Percentiles rank a stretch among this genome's conserved stretches.
Evolutionary conservation across 2,113 vertebrate species (phyloP).

Genomic region (Sterna hirundo): DNA sequence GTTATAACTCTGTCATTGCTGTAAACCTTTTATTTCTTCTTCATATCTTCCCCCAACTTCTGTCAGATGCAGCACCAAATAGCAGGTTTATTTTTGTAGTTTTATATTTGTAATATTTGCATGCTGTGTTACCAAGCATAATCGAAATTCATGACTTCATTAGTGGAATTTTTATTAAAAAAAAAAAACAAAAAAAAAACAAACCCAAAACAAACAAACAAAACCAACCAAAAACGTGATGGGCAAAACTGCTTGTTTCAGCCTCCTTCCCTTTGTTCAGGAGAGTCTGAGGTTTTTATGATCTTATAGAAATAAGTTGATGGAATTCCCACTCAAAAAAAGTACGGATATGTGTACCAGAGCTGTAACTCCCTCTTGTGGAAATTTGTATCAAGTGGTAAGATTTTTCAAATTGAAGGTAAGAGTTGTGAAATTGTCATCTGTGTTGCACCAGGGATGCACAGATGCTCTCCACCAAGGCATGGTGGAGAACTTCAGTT

Average conservation of each 20-base stretch:
- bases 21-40: not conserved
- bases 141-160: not conserved
- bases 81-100: not conserved
- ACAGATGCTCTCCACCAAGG: not conserved
- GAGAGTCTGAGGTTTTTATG: not conserved
- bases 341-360: not conserved
- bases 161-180: not conserved
- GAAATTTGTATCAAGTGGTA: not conserved
- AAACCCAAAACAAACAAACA: too few species aligned
- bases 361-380: slow-evolving; percentile 17
- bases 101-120: not conserved
- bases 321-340: not conserved
- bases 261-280: not conserved
- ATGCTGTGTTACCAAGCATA: not conserved
- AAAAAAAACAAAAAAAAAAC: too few species aligned
- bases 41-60: not conserved
- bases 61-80: not conserved
- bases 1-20: not conserved
- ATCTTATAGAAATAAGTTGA: not conserved
- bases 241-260: not conserved
- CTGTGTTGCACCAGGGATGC: not conserved
- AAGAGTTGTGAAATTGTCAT: not conserved
- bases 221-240: too few species aligned
- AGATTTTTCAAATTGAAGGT: not conserved
- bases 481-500: rapidly evolving